These are phyloP conservation scores for Eueremaeus valkanovi DNA, from an alignment of 2,888 invertebrate genomes.

Conservation along the genomic window DNA sequence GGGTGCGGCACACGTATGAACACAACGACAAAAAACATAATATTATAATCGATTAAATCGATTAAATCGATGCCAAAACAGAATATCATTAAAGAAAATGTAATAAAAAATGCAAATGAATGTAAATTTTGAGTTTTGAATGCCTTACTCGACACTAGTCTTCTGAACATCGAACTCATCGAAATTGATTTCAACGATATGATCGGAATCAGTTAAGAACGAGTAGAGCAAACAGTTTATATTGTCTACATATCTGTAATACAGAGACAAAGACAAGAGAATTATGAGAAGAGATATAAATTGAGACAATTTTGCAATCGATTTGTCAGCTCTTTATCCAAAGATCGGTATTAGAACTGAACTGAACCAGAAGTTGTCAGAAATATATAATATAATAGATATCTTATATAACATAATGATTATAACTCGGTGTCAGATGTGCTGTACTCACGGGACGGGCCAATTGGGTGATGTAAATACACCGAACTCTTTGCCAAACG, in stretches of 20 bases:
- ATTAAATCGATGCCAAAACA: background rate
- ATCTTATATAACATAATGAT: background rate
- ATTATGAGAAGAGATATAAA: background rate
- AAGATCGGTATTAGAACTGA: background rate
- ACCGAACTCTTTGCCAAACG: constrained; percentile 71
- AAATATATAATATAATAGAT: background rate
- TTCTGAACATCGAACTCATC: constrained; percentile 69
- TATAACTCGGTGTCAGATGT: background rate
- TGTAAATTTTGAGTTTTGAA: background rate
- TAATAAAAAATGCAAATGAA: background rate
- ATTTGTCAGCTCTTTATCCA: background rate
- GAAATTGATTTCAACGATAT: constrained; percentile 76
- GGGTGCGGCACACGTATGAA: too few species aligned
- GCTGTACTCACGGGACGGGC: constrained; percentile 59
- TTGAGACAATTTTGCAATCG: background rate
- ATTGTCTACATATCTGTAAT: constrained; percentile 61
- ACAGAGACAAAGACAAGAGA: background rate
- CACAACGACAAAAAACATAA: too few species aligned
- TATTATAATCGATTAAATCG: background rate
- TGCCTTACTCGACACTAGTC: constrained; percentile 46
- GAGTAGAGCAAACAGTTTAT: constrained; percentile 78
- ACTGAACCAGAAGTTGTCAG: background rate
- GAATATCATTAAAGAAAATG: too few species aligned
- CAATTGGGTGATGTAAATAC: constrained; percentile 79
- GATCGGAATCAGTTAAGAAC: constrained; percentile 70